Base-by-base conservation (phyloP, 2,797 vertebrate species). In the Amniataba percoides region DNA sequence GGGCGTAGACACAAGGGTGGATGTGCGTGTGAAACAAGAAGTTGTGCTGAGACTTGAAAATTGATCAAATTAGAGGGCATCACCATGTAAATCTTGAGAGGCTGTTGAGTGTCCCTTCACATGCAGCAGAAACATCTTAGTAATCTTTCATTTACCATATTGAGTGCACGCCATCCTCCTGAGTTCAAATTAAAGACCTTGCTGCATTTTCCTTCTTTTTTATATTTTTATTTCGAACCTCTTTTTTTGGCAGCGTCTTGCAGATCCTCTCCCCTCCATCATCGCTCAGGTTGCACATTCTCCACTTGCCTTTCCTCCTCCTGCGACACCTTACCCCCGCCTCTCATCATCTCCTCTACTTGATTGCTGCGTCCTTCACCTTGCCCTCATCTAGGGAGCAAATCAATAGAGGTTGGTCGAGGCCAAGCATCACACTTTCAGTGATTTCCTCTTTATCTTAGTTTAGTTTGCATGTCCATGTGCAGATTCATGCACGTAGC, bases 361-460 rank as follows among this genome's bases (percentile, higher is more conserved):
- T 87, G 74, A 89, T 83, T 74, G 69, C 60, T 67, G 34, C 79
- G 85, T 90, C 91, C 89, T 93, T 94, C 87, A 90, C 80, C 78
- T 84, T 90, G 82, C 77, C 82, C 86, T 87, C 83, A 81, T 71
- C 76, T 71, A 63, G 76, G 58, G 80, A 86, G 58, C 71, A 85
- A 81, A 93, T 94, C 92, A 92, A 93, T 93, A 91, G 74, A 85
- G 84, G 84, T 84, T 87, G 83, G 76, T 75, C 21, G 48, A 83
- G 88, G 72, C 80, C 87, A 80, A 80, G 81, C 74, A 83, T 78
- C 65, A 60, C 27, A 31, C 81, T 88, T 68, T 85, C 77, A 89
- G 71, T 75, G 57, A 88, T 89, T 90, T 81, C 81, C 58, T 81
- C 57, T 80, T 78, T 79, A 56, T 69, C 63, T 57, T 78, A 70